Conservation (phyloP, 2,888 invertebrate genomes). For the Drosophila pegasa region DNA sequence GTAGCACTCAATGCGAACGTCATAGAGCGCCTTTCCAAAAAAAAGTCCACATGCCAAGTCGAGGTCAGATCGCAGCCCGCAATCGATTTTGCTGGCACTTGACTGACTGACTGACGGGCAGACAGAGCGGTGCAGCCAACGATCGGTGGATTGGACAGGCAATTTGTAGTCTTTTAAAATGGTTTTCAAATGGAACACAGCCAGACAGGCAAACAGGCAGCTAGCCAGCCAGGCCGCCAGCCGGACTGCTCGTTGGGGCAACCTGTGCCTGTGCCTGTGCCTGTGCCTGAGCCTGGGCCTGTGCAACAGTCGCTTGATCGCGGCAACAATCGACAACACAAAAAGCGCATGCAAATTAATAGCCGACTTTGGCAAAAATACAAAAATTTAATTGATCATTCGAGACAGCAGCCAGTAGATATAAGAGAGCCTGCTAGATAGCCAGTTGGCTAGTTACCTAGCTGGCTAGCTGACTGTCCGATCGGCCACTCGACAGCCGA, state of each 20-base stretch:
- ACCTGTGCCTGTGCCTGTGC: constrained; percentile 71
- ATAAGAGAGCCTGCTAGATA: constrained; percentile 36
- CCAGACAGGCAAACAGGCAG: constrained; percentile 5
- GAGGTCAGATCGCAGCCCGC: constrained; percentile 69
- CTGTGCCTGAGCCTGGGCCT: too few relatives aligned
- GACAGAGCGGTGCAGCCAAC: constrained; percentile 26
- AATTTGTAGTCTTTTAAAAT: constrained; percentile 80
- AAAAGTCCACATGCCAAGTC: constrained; percentile 45
- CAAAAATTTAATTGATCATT: constrained; percentile 73
- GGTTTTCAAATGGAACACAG: constrained; percentile 63
- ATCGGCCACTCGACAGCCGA: constrained; percentile 55
- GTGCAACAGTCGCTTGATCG: constrained; percentile 13
- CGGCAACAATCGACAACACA: constrained; percentile 57
- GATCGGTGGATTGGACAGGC: constrained; percentile 71
- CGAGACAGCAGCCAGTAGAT: constrained; percentile 57
- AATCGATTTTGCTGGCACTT: constrained; percentile 69
- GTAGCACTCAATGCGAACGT: constrained; percentile 27
- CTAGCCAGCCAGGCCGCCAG: constrained; percentile 5
- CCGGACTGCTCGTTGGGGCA: constrained; percentile 37
- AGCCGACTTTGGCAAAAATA: constrained; percentile 64
- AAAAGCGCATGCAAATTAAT: constrained; percentile 77
- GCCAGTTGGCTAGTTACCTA: not conserved
- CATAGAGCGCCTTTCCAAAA: constrained; percentile 64
- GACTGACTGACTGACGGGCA: constrained; percentile 59
- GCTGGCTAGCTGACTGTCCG: constrained; percentile 7